A percentile compares a stretch with the other conserved stretches of the same genome.
phyloP scores from a whole-genome alignment of 2,113 vertebrate genomes.

The Engraulis encrasicolus region DNA sequence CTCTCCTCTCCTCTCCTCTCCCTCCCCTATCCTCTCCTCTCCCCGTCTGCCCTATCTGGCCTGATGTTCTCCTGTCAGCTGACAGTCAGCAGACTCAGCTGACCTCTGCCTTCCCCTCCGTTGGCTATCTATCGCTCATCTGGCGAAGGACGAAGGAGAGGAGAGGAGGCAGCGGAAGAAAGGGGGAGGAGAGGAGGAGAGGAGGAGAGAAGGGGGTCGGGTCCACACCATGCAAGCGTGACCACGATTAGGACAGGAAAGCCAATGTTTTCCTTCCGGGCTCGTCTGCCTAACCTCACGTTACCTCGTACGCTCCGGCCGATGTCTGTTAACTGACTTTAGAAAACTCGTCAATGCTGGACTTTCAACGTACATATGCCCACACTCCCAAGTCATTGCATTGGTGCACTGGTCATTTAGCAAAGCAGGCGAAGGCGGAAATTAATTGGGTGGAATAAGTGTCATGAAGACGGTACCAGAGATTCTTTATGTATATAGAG shows the following conservation, averaged over 20 bases:
- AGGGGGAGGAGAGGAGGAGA: background rate
- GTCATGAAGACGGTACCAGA: too few relatives aligned
- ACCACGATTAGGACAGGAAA: slow-evolving; percentile 4
- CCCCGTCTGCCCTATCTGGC: background rate
- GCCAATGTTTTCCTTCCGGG: background rate
- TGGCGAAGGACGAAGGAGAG: too few relatives aligned
- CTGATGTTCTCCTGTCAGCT: slow-evolving; percentile 64
- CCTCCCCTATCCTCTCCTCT: background rate
- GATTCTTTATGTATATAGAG: too few relatives aligned
- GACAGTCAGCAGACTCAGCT: slow-evolving; percentile 71
- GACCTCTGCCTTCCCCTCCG: slow-evolving; percentile 44
- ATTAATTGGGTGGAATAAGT: background rate
- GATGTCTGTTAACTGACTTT: background rate
- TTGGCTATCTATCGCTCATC: slow-evolving; percentile 35
- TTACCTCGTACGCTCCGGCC: too few relatives aligned
- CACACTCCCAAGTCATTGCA: background rate
- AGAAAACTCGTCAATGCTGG: background rate
- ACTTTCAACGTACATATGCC: background rate
- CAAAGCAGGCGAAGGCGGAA: slow-evolving; percentile 56
- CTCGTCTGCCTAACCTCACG: background rate
- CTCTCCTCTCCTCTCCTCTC: background rate
- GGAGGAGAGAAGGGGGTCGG: background rate
- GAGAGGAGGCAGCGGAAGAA: background rate
- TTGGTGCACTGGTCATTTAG: slow-evolving; percentile 60
- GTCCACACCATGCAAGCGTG: background rate